Conservation (phyloP, 2,797 vertebrate species). For the Sebastes hubbsi region DNA sequence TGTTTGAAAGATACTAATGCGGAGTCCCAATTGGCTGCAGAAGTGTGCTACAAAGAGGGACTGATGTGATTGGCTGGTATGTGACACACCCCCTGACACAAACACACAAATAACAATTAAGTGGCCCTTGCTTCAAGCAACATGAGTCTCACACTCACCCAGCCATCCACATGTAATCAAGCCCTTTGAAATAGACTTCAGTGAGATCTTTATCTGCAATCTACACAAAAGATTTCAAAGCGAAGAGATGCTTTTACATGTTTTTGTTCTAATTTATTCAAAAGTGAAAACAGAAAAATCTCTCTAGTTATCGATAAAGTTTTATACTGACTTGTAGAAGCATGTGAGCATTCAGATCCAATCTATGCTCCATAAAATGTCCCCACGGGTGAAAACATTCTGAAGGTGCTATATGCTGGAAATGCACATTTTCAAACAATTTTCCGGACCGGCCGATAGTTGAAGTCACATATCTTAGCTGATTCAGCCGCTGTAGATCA, state of each 20-base stretch:
- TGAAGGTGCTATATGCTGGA: neutral
- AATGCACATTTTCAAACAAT: neutral
- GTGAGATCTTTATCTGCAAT: neutral
- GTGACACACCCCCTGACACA: conserved; percentile 21
- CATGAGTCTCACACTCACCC: neutral
- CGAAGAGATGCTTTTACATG: neutral
- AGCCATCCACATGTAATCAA: neutral
- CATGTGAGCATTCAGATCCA: neutral
- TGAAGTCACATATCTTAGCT: neutral
- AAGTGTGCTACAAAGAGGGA: conserved; percentile 12
- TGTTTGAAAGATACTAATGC: conserved; percentile 16
- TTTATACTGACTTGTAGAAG: neutral
- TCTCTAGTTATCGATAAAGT: neutral
- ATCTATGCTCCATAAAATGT: neutral
- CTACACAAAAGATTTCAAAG: neutral
- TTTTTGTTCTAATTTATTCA: neutral
- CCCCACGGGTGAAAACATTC: neutral
- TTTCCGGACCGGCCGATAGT: neutral
- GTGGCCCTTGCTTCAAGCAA: neutral
- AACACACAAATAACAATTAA: neutral
- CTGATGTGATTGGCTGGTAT: conserved; percentile 27
- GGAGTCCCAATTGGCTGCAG: conserved; percentile 18
- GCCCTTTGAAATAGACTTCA: neutral
- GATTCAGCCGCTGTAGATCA: neutral
- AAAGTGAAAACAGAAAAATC: neutral